Evolutionary conservation across 2,113 vertebrate genomes (phyloP).

Genomic region (Rhynchopsitta pachyrhyncha): DNA sequence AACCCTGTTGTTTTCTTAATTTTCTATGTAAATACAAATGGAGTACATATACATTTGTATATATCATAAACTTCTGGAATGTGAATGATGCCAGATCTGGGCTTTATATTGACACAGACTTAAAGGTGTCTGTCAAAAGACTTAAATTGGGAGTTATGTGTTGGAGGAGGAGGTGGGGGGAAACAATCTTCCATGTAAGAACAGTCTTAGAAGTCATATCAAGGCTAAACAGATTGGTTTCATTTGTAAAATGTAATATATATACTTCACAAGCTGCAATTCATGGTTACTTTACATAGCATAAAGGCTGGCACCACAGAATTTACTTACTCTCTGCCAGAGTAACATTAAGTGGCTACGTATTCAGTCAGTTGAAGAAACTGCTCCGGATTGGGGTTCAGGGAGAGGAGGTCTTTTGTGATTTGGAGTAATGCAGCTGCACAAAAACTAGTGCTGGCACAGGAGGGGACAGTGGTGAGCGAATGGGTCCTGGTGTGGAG

Average conservation of each 20-base stretch:
- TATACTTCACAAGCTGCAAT: not conserved
- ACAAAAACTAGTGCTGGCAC: not conserved
- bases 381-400: not conserved
- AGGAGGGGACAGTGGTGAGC: not conserved
- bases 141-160: not conserved
- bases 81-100: not conserved
- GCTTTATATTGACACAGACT: not conserved
- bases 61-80: not conserved
- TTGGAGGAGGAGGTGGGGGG: not conserved
- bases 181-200: not conserved
- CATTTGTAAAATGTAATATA: not conserved
- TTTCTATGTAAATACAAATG: not conserved
- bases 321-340: not conserved
- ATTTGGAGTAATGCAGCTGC: not conserved
- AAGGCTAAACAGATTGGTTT: not conserved
- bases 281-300: not conserved
- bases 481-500: not conserved
- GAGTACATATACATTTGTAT: not conserved
- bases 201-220: not conserved
- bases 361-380: not conserved
- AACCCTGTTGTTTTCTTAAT: not conserved
- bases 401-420: not conserved
- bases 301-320: not conserved
- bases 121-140: not conserved
- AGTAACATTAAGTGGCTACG: not conserved